Evolutionary conservation across 2,888 invertebrate species (phyloP).

Genomic region (Lacanobia oleracea): DNA sequence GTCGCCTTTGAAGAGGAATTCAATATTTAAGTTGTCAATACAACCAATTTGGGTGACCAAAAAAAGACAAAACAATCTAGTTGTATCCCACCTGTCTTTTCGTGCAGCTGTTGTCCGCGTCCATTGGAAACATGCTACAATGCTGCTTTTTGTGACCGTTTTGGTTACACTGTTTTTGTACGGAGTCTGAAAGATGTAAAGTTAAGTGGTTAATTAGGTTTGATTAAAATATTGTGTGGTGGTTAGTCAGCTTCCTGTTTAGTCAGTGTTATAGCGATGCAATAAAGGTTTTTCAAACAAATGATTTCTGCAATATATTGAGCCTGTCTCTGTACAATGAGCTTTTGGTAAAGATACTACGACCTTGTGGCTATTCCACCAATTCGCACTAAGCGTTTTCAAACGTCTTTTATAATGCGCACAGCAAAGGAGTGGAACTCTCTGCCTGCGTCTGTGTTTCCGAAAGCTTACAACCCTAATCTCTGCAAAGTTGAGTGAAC

Average conservation of each 20-base stretch:
- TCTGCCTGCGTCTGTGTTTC: too few relatives aligned
- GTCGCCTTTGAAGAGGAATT: constrained; percentile 11
- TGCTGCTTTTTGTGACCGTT: constrained; percentile 28
- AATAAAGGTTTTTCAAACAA: background rate
- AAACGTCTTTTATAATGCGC: too few relatives aligned
- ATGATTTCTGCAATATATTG: too few relatives aligned
- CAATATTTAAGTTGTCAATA: constrained; percentile 53
- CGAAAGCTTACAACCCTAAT: too few relatives aligned
- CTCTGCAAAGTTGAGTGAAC: too few relatives aligned
- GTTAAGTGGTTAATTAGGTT: constrained; percentile 20
- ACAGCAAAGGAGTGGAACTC: too few relatives aligned
- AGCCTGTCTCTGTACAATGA: too few relatives aligned
- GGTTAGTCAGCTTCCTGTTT: background rate
- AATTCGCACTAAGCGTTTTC: too few relatives aligned
- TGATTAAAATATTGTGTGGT: background rate
- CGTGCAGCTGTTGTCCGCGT: constrained; percentile 36
- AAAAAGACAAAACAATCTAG: constrained; percentile 45
- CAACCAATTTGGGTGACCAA: constrained; percentile 36
- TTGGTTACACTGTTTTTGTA: background rate
- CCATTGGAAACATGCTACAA: constrained; percentile 33
- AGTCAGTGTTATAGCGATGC: background rate
- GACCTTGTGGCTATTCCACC: too few relatives aligned
- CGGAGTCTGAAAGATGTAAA: background rate
- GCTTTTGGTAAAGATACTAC: too few relatives aligned
- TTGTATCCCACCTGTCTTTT: constrained; percentile 38